phyloP scores from a whole-genome alignment of 2,797 vertebrate species.

The Sebastolobus altivelis region DNA sequence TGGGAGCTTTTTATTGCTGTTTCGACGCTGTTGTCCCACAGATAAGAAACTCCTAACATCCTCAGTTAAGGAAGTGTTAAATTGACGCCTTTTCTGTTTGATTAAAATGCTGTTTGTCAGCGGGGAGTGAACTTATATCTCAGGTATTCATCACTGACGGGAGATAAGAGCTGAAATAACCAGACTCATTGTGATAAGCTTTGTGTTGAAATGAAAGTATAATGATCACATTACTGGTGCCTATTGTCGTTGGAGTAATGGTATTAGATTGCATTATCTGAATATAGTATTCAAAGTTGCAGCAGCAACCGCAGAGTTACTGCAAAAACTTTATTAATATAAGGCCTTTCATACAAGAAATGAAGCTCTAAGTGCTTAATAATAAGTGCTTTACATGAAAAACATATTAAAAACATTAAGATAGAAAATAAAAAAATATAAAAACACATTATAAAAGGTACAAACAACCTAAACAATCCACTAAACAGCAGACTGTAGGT shows the following conservation, averaged over 20 bases:
- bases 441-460: too few species aligned
- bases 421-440: too few species aligned
- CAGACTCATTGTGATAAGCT: background rate
- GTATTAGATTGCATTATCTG: background rate
- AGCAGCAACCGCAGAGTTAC: background rate
- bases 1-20: slow-evolving; percentile 1
- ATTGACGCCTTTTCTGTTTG: slow-evolving; percentile 11
- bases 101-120: slow-evolving; percentile 17
- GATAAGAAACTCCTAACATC: background rate
- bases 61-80: background rate
- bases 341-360: too few species aligned
- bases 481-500: too few species aligned
- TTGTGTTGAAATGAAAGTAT: slow-evolving; percentile 9
- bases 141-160: background rate
- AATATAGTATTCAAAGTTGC: background rate
- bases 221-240: background rate
- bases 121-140: background rate
- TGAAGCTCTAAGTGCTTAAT: too few species aligned
- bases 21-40: slow-evolving; percentile 3
- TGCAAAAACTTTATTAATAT: too few species aligned
- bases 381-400: too few species aligned
- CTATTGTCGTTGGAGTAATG: background rate
- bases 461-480: too few species aligned
- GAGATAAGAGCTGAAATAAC: slow-evolving; percentile 16
- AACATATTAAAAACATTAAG: too few species aligned